Percentiles rank a stretch among this genome's conserved stretches.
These are phyloP conservation scores for Marmota flaviventris DNA, from an alignment of 2,113 vertebrate genomes.

Conservation along the genomic window DNA sequence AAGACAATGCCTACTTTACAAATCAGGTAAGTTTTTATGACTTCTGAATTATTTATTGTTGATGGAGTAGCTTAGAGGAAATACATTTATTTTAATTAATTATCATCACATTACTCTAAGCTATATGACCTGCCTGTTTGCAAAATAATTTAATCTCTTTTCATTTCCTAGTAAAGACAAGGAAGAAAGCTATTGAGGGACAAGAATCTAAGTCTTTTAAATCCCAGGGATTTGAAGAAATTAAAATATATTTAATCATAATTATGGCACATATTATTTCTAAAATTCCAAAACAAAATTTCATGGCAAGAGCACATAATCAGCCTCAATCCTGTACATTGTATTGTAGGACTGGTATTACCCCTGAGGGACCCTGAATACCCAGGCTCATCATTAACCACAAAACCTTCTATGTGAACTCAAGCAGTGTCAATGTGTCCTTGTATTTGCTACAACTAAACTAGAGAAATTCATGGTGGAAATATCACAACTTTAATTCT, in stretches of 20 bases:
- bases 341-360: background rate
- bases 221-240: background rate
- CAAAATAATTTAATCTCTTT: constrained; percentile 24
- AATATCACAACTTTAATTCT: background rate
- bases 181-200: background rate
- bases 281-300: background rate
- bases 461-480: background rate
- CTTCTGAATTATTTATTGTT: constrained; percentile 11
- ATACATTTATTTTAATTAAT: constrained; percentile 20
- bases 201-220: background rate
- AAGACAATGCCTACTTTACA: background rate
- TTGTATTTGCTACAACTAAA: background rate
- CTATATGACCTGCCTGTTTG: background rate
- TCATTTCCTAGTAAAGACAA: background rate
- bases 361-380: background rate
- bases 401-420: background rate
- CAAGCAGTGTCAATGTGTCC: background rate
- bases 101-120: constrained; percentile 7
- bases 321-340: background rate
- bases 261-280: background rate
- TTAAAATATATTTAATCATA: constrained; percentile 28
- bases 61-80: constrained; percentile 26
- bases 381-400: background rate
- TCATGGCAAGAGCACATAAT: background rate
- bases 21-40: background rate